Evolutionary conservation across 2,888 invertebrate species (phyloP), one percentile per base, ranked within the genome.

Genomic region (Acrobasis repandana): DNA sequence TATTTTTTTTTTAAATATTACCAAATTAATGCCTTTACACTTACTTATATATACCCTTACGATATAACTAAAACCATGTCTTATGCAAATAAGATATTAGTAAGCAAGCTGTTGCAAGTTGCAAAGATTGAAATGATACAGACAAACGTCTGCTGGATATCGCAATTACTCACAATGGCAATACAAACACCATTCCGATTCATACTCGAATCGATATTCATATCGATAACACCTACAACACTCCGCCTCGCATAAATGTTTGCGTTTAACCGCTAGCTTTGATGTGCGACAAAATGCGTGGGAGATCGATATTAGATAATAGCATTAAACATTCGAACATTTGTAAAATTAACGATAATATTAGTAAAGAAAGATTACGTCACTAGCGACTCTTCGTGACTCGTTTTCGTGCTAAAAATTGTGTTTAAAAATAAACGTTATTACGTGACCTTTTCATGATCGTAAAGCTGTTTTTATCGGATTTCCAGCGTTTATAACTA

Each of bases 261-360:
- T 73, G 75, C 73, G 72, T 49, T 59, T 20, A 43, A 51, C 43
- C 52, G 38, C 63, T 65, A 46, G 70, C 69, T 74, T 73, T 77
- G 79, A 83, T 80, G 77, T 79, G 78, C 78, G 84, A 83, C 83
- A 83, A 76, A 63, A 66, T 52, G 82, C 80, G 88, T 87, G 85
- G 87, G 87, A 79, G 82, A 88, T 83, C 82, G 86, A 85, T 86
- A 85, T 88, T 88, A 86, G 86, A 88, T 90, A 90, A 88, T 85
- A 79, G 80, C 77, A 83, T 85, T 85, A 82, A 76, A 62, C 57
- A 69, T 80, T 81, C 47, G 14, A 77, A 85, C 83, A 85, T 83
- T 84, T 82, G 84, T 82, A 76, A 73, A 75, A 77, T 73, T 76
- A 77, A 83, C 80, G 77, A 38, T 38, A 38, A 38, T 38, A 38